Conservation (phyloP, 2,797 vertebrate species). For the Schizopygopsis malacanthus region DNA sequence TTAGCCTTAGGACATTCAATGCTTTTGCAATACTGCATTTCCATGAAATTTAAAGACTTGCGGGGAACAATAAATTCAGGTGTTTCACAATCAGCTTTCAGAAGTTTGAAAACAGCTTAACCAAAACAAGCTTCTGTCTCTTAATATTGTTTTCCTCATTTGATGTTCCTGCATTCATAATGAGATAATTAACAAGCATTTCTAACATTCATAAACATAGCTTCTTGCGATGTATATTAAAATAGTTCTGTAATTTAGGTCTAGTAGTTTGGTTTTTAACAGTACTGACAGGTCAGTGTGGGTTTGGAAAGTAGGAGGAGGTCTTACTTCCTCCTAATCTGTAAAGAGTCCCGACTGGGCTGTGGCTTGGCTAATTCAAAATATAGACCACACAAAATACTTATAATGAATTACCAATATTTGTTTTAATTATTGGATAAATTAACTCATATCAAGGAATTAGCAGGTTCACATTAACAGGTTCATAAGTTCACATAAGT, state of each 20-base stretch:
- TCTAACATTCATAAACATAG: background rate
- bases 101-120: background rate
- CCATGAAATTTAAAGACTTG: background rate
- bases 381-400: background rate
- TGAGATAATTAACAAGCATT: background rate
- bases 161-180: background rate
- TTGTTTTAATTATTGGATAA: background rate
- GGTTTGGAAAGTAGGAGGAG: background rate
- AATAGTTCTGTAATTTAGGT: background rate
- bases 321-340: background rate
- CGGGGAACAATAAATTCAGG: conserved; percentile 5
- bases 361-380: background rate
- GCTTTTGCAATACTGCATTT: conserved; percentile 35
- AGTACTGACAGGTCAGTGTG: background rate
- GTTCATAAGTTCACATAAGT: background rate
- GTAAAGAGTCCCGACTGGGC: background rate
- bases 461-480: background rate
- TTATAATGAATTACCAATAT: background rate
- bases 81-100: conserved; percentile 35
- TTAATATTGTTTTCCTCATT: background rate
- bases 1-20: background rate
- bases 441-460: background rate
- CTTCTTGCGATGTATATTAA: background rate
- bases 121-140: background rate
- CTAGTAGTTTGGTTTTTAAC: conserved; percentile 2